A percentile compares a stretch with the other conserved stretches of the same genome.
phyloP scores from a whole-genome alignment of 2,888 invertebrate species.

The Lepidochitona cinerea region DNA sequence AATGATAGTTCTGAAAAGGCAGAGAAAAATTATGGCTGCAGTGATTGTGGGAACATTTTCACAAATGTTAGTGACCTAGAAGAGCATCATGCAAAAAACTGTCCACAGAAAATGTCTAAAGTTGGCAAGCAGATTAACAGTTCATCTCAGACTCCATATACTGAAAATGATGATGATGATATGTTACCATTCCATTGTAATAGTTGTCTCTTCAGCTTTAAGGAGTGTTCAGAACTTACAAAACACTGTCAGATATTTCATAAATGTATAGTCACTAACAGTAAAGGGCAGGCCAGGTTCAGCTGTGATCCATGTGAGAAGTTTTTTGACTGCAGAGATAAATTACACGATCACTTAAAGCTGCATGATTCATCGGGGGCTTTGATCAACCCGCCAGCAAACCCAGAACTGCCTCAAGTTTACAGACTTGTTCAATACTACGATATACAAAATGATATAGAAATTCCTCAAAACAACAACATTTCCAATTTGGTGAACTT shows the following conservation, averaged over 20 bases:
- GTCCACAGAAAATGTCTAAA: background rate
- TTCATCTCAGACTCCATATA: background rate
- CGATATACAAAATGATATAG: too few relatives aligned
- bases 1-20: too few relatives aligned
- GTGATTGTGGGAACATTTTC: background rate
- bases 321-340: background rate
- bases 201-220: background rate
- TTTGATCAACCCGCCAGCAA: background rate
- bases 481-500: too few relatives aligned
- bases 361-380: background rate
- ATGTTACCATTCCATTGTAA: background rate
- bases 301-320: background rate
- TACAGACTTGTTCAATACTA: too few relatives aligned
- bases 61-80: background rate
- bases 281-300: background rate
- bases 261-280: background rate
- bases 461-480: background rate
- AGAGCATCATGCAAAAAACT: background rate
- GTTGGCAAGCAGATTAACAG: background rate
- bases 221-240: background rate
- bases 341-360: background rate
- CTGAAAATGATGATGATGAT: background rate
- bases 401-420: background rate
- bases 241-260: background rate
- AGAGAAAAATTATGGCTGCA: too few relatives aligned